These are phyloP conservation scores for Drosophila paucipuncta DNA, from an alignment of 2,888 invertebrate genomes.

Conservation along the genomic window DNA sequence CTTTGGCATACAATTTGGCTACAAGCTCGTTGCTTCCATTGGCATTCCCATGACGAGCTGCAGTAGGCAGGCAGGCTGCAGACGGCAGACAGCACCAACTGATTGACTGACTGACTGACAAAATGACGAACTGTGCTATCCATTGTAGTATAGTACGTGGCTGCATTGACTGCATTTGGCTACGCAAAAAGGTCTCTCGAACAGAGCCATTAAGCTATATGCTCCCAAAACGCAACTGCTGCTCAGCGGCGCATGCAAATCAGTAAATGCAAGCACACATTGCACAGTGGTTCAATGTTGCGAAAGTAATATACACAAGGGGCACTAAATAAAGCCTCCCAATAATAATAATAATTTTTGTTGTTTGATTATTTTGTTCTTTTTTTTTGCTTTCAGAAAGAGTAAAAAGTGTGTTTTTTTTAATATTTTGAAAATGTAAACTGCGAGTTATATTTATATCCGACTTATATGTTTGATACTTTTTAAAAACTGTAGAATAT, in stretches of 20 bases:
- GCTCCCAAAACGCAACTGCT: slow-evolving; percentile 44
- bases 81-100: slow-evolving; percentile 5
- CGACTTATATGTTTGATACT: neutral
- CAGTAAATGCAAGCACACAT: slow-evolving; percentile 12
- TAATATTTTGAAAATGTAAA: neutral
- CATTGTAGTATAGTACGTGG: neutral
- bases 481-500: neutral
- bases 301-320: neutral
- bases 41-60: slow-evolving; percentile 42
- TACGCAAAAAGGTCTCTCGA: slow-evolving; percentile 38
- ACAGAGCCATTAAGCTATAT: slow-evolving; percentile 65
- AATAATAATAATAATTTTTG: neutral
- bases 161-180: slow-evolving; percentile 10
- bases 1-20: slow-evolving; percentile 2
- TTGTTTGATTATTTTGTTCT: neutral
- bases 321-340: neutral
- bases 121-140: slow-evolving; percentile 13
- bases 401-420: too few relatives aligned
- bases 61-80: neutral
- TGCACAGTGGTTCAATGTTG: slow-evolving; percentile 36
- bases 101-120: slow-evolving; percentile 28
- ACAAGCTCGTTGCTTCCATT: slow-evolving; percentile 22
- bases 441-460: neutral
- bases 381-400: neutral
- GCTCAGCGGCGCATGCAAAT: slow-evolving; percentile 65